Evolutionary conservation across 2,888 invertebrate species (phyloP), one percentile per base, ranked within the genome.

Genomic region (Aphelenchoides bicaudatus): DNA sequence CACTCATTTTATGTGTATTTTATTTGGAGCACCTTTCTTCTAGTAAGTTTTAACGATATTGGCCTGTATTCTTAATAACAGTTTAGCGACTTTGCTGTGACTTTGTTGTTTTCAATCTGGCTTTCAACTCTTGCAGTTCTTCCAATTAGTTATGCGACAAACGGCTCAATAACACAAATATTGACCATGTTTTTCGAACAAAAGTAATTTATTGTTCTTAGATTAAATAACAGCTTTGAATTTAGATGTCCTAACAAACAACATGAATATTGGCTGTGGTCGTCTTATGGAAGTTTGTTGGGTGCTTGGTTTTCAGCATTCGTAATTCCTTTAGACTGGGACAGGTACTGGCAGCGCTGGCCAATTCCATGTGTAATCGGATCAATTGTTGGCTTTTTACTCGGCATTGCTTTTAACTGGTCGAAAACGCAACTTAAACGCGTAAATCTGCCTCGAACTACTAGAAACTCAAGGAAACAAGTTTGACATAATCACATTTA

Each of bases 271-370:
- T 19, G 21, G 8, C 25, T 43, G 43, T 43, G 43, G 43, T 10
- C 43, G 10, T 55, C 61, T 3, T 1, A 59, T 16, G 67, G 74
- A 16, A 72, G 77, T 31, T 25, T 89, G 10, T 79, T 88, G 30
- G 90, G 90, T 2, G 86, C 88, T 3, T 91, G 90, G 90, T 74
- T 88, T 1, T 89, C 90, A 4, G 88, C 89, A 2, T 84, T 88
- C 57, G 87, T 88, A 0, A 88, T 91, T 66, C 91, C 91, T 0
- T 81, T 91, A 30, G 91, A 91, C 79, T 91, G 91, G 91, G 88
- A 90, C 80, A 84, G 87, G 48, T 87, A 88, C 0, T 91, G 90
- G 89, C 91, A 91, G 82, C 48, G 13, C 21, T 61, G 61, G 61
- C 61, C 61, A 21, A 29, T 61, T 16, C 62, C 53, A 5, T 61